phyloP scores from a whole-genome alignment of 2,113 vertebrate genomes.

The Rissa tridactyla region DNA sequence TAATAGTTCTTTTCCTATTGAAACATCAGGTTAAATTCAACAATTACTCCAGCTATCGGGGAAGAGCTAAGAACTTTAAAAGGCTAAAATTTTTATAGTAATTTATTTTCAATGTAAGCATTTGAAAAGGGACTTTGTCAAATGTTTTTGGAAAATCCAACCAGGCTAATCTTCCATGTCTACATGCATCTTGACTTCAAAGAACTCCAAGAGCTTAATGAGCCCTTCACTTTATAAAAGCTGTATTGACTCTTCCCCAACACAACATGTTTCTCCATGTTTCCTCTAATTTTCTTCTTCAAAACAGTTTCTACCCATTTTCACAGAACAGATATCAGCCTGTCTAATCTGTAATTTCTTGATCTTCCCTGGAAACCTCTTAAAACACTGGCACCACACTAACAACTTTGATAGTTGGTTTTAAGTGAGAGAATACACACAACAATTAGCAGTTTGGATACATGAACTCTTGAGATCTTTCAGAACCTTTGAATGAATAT shows the following conservation, averaged over 20 bases:
- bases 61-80: background rate
- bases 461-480: background rate
- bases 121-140: background rate
- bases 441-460: background rate
- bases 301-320: conserved; percentile 22
- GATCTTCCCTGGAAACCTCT: background rate
- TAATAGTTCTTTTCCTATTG: background rate
- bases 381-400: conserved; percentile 20
- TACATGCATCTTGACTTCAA: background rate
- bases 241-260: background rate
- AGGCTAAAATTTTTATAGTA: background rate
- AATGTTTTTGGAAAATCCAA: background rate
- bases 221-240: background rate
- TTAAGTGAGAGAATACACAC: conserved; percentile 28
- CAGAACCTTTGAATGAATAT: background rate
- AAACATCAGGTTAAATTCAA: background rate
- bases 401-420: background rate
- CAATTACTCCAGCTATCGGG: background rate
- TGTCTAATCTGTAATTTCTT: conserved; percentile 19
- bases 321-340: conserved; percentile 32
- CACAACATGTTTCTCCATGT: background rate
- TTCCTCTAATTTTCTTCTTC: conserved; percentile 6
- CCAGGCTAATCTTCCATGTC: background rate
- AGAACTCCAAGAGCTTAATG: background rate
- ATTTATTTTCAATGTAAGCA: background rate